A percentile compares a stretch with the other conserved stretches of the same genome.
phyloP scores from a whole-genome alignment of 2,797 vertebrate species.

The Rachycentron canadum region DNA sequence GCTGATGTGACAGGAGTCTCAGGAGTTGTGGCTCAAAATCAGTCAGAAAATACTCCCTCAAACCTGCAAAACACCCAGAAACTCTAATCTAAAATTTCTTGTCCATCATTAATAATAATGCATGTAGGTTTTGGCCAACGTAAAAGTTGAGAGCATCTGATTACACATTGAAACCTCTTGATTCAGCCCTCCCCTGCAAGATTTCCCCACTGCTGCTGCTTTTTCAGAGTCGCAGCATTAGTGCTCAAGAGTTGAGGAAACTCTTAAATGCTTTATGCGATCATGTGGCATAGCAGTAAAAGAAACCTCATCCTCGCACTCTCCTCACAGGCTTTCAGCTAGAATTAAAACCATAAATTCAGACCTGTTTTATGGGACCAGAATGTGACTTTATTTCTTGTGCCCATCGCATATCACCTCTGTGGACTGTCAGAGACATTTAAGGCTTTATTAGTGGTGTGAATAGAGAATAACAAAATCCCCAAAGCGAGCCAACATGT shows the following conservation, averaged over 20 bases:
- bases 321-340: slow-evolving; percentile 50
- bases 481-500: slow-evolving; percentile 25
- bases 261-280: slow-evolving; percentile 74
- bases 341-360: slow-evolving; percentile 70
- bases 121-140: slow-evolving; percentile 41
- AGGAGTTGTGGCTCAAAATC: not conserved
- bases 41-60: not conserved
- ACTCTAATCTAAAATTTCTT: slow-evolving; percentile 24
- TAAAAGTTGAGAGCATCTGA: slow-evolving; percentile 40
- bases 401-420: slow-evolving; percentile 47
- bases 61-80: slow-evolving; percentile 26
- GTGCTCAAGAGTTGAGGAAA: slow-evolving; percentile 52
- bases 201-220: slow-evolving; percentile 29
- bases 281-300: slow-evolving; percentile 63
- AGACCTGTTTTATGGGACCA: slow-evolving; percentile 35
- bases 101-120: slow-evolving; percentile 36
- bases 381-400: slow-evolving; percentile 10
- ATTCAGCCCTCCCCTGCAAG: slow-evolving; percentile 6
- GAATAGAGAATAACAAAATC: slow-evolving; percentile 33
- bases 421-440: slow-evolving; percentile 12
- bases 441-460: slow-evolving; percentile 32
- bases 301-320: slow-evolving; percentile 44
- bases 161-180: slow-evolving; percentile 23
- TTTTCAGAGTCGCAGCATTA: slow-evolving; percentile 52
- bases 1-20: slow-evolving; percentile 19